Percentiles rank a stretch among this genome's conserved stretches.
Conservation (phyloP, 1,140 invertebrate genomes). For the Bombus vancouverensis region DNA sequence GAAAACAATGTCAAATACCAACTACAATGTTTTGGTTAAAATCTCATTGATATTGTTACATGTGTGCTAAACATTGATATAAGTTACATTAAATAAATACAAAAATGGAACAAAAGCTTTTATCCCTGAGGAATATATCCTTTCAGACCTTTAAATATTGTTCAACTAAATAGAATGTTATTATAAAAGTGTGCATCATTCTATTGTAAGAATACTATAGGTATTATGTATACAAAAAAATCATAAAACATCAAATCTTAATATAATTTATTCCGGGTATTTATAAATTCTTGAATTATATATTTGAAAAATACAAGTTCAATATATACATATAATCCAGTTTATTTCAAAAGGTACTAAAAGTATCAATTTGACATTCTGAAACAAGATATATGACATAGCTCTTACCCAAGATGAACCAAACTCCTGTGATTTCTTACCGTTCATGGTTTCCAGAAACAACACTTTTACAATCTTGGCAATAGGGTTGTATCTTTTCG, state of each 20-base stretch:
- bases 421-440: conserved; percentile 59
- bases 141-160: background rate
- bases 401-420: conserved; percentile 48
- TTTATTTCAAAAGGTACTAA: background rate
- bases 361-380: conserved; percentile 9
- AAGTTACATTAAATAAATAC: background rate
- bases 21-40: background rate
- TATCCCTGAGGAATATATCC: background rate
- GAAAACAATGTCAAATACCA: background rate
- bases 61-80: background rate
- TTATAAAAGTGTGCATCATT: background rate
- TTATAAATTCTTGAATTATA: background rate
- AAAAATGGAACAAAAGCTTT: background rate
- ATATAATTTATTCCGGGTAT: background rate
- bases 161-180: background rate
- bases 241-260: background rate
- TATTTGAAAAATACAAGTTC: background rate
- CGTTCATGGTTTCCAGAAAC: conserved; percentile 71
- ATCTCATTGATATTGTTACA: background rate
- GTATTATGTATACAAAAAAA: background rate
- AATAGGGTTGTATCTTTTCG: conserved; percentile 76
- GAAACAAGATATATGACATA: background rate
- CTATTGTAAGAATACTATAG: background rate
- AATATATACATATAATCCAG: background rate
- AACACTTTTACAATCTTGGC: conserved; percentile 76